Evolutionary conservation across 2,888 invertebrate species (phyloP), one percentile per base, ranked within the genome.

Genomic region (Ormia ochracea): DNA sequence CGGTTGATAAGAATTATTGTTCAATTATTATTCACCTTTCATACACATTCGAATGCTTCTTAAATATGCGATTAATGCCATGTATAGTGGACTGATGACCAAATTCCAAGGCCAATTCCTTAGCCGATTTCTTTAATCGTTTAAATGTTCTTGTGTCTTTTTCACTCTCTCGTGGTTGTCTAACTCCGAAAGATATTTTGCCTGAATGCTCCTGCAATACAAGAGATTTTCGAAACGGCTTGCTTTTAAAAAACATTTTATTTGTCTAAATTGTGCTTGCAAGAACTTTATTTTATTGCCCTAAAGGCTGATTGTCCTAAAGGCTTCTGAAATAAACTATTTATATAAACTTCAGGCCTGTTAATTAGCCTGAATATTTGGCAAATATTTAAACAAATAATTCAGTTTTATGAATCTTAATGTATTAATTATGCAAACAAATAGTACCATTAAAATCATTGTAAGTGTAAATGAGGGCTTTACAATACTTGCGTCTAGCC

Each of bases 41-140:
- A 69, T 78, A 84, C 58, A 75, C 58, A 3, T 83, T 80, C 0
- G 83, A 78, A 0, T 81, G 58, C 14, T 84, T 75, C 4, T 83
- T 82, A 3, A 89, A 83, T 21, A 88, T 73, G 9, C 87, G 83
- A 68, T 85, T 87, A 54, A 88, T 68, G 0, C 88, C 88, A 70
- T 88, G 89, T 23, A 88, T 87, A 1, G 89, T 87, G 0, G 88
- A 88, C 1, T 87, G 84, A 3, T 82, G 84, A 5, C 85, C 87
- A 61, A 88, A 88, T 3, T 84, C 82, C 2, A 83, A 12, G 0
- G 86, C 84, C 75, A 88, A 69, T 31, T 83, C 81, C 83, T 85
- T 83, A 7, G 75, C 78, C 7, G 83, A 38, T 2, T 38, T 19
- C 23, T 70, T 70, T 4, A 65, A 31, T 28, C 63, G 14, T 1